A percentile compares a stretch with the other conserved stretches of the same genome.
These are phyloP conservation scores for Tor tambroides DNA, from an alignment of 2,113 vertebrate genomes.

Conservation along the genomic window DNA sequence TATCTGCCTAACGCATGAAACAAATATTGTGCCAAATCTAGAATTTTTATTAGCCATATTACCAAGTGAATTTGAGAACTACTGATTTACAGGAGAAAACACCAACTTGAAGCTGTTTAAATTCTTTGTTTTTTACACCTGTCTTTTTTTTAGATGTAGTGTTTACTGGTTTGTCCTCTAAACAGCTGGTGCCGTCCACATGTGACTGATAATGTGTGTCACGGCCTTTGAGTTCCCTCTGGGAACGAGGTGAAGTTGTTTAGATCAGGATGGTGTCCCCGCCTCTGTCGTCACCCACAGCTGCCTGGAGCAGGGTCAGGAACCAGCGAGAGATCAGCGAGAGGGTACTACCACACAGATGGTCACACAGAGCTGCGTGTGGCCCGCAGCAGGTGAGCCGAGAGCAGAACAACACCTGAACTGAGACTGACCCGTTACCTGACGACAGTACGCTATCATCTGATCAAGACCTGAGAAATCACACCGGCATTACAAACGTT, in stretches of 20 bases:
- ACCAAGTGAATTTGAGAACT: neutral
- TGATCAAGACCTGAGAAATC: neutral
- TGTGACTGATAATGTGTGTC: constrained; percentile 36
- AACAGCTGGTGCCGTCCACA: constrained; percentile 36
- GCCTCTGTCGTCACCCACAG: neutral
- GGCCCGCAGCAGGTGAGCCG: neutral
- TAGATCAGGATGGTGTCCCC: constrained; percentile 33
- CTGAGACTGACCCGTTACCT: constrained; percentile 4
- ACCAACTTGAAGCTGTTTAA: neutral
- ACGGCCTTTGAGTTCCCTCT: constrained; percentile 29
- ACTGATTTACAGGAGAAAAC: neutral
- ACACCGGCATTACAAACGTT: neutral
- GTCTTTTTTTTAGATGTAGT: neutral
- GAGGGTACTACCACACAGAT: neutral
- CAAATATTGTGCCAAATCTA: neutral
- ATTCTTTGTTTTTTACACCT: neutral
- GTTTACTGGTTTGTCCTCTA: constrained; percentile 30
- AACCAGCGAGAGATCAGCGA: constrained; percentile 7
- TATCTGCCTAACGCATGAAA: neutral
- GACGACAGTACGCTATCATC: neutral
- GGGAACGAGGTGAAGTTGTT: constrained; percentile 38
- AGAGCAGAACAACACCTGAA: constrained; percentile 18
- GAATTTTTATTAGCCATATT: neutral
- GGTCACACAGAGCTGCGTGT: neutral
- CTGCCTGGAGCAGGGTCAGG: constrained; percentile 5